A percentile compares a stretch with the other conserved stretches of the same genome.
These are phyloP conservation scores for Paratilapia polleni DNA, from an alignment of 2,113 vertebrate species.

Conservation along the genomic window DNA sequence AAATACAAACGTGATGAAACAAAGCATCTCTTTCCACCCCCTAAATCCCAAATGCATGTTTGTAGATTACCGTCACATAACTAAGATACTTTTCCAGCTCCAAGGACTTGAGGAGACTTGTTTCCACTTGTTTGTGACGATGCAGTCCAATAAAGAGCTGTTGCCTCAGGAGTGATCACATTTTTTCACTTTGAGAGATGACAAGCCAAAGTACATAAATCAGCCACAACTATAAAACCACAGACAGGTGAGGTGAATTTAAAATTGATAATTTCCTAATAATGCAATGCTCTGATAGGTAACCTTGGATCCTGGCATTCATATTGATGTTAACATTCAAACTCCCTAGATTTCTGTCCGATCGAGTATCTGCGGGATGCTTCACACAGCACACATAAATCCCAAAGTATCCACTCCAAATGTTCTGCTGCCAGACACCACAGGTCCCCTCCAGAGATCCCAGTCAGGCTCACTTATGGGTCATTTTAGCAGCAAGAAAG, in stretches of 20 bases:
- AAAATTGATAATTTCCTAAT: not conserved
- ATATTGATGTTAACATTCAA: not conserved
- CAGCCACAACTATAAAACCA: not conserved
- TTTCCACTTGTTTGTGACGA: slow-evolving; percentile 32
- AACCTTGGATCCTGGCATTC: not conserved
- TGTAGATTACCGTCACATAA: not conserved
- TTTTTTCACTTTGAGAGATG: not conserved
- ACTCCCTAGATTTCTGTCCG: no score
- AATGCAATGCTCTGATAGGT: not conserved
- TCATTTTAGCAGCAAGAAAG: not conserved
- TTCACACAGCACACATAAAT: not conserved
- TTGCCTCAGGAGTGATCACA: not conserved
- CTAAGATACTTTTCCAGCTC: not conserved
- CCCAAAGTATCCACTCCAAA: not conserved
- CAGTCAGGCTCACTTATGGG: not conserved
- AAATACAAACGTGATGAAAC: not conserved
- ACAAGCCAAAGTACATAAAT: not conserved
- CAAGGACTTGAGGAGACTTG: slow-evolving; percentile 18
- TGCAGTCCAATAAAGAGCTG: not conserved
- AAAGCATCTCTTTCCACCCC: not conserved
- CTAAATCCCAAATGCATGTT: not conserved
- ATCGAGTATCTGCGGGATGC: not conserved
- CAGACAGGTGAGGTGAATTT: not conserved
- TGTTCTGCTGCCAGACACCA: not conserved
- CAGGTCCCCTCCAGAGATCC: no score